phyloP scores from a whole-genome alignment of 2,888 invertebrate genomes.

The Patella depressa region DNA sequence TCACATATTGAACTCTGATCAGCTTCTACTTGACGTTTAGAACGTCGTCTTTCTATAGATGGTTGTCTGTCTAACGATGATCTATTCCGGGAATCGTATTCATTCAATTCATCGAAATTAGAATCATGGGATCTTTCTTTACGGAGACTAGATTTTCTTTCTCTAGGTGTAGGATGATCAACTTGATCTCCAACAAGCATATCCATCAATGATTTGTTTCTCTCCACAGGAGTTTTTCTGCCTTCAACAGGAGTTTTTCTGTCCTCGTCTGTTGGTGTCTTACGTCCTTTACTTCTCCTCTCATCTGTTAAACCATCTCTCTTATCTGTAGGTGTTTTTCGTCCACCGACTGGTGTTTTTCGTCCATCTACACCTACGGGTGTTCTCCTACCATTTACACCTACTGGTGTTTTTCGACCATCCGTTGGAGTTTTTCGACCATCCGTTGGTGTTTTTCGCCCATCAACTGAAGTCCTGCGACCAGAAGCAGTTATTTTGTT shows the following conservation, averaged over 20 bases:
- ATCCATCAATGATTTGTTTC: neutral
- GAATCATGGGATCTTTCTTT: conserved; percentile 11
- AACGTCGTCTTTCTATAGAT: conserved; percentile 32
- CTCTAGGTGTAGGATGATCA: neutral
- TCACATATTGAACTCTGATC: conserved; percentile 60
- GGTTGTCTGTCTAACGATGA: conserved; percentile 36
- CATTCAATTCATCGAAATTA: conserved; percentile 25
- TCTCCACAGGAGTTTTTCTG: conserved; percentile 8
- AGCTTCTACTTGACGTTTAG: conserved; percentile 30
- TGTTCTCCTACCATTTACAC: conserved; percentile 22
- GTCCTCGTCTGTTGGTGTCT: conserved; percentile 22
- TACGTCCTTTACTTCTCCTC: conserved; percentile 23
- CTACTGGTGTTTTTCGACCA: conserved; percentile 32
- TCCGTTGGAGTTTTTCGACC: neutral
- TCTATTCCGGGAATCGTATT: conserved; percentile 22
- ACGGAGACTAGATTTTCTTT: neutral
- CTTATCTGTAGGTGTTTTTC: conserved; percentile 20
- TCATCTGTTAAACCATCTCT: conserved; percentile 1
- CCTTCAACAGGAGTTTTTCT: conserved; percentile 4
- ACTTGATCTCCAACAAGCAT: neutral
- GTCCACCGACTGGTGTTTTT: conserved; percentile 24
- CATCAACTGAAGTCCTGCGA: conserved; percentile 17
- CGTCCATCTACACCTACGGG: conserved; percentile 29
- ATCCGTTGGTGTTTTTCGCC: conserved; percentile 36
- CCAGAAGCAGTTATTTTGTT: conserved; percentile 21